These are phyloP conservation scores for Lepidurus apus DNA, from an alignment of 1,140 invertebrate species.

Conservation along the genomic window DNA sequence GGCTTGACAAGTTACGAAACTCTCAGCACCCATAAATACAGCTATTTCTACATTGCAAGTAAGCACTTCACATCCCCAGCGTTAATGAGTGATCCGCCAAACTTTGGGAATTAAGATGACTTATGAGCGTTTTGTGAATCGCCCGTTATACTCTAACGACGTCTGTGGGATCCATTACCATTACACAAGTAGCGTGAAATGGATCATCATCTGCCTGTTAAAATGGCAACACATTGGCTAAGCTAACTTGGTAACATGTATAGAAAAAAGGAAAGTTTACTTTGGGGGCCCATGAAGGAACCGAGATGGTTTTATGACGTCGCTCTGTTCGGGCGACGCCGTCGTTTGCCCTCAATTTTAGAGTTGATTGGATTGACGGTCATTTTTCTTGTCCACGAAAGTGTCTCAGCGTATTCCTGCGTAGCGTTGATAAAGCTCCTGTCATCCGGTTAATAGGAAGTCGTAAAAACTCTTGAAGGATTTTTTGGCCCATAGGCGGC, in stretches of 20 bases:
- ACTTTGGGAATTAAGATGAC: neutral
- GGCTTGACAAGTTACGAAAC: neutral
- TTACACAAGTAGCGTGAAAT: neutral
- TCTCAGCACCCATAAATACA: neutral
- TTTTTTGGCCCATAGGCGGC: neutral
- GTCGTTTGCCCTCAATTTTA: conserved; percentile 10
- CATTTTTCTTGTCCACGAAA: conserved; percentile 11
- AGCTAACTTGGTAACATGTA: neutral
- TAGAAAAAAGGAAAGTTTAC: neutral
- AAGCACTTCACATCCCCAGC: neutral
- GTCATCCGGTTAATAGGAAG: conserved; percentile 13
- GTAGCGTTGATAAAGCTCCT: conserved; percentile 12
- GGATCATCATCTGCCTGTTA: neutral
- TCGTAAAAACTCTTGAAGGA: neutral
- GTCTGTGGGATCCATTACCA: neutral
- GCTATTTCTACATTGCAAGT: neutral
- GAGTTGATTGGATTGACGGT: conserved; percentile 21
- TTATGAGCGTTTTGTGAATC: neutral
- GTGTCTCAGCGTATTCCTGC: conserved; percentile 1
- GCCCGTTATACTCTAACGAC: neutral
- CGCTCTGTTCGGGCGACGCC: neutral
- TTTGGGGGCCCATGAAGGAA: neutral
- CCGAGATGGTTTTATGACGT: neutral
- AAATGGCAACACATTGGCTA: neutral
- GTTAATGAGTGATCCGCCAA: neutral